phyloP scores from a whole-genome alignment of 2,113 vertebrate species.

The Chamaea fasciata region DNA sequence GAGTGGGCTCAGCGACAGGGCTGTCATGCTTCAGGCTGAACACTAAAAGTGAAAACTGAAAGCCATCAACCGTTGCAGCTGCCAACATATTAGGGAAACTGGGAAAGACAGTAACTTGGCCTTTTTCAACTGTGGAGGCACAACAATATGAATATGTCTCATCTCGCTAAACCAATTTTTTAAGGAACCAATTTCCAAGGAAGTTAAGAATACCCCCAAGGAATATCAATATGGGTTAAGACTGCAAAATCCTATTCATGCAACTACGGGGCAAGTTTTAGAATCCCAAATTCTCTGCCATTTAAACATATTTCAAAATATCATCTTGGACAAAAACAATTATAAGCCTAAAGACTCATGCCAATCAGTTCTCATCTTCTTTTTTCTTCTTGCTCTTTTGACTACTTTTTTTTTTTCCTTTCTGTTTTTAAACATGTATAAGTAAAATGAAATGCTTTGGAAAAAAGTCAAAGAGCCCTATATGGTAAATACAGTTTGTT shows the following conservation, averaged over 20 bases:
- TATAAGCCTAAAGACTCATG: not conserved
- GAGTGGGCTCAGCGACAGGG: not conserved
- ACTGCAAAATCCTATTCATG: not conserved
- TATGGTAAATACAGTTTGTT: not conserved
- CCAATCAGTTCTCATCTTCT: not conserved
- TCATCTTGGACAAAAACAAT: not conserved
- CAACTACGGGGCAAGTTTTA: not conserved
- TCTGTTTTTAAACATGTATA: not conserved
- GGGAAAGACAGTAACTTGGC: not conserved
- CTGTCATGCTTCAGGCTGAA: not conserved
- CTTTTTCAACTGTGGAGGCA: not conserved
- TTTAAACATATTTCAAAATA: not conserved
- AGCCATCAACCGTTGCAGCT: not conserved
- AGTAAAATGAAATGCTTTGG: not conserved
- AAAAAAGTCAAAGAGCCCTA: not conserved
- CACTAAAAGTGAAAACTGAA: constrained; percentile 32
- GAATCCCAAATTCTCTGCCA: not conserved
- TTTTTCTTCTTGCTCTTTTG: not conserved
- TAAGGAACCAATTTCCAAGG: not conserved
- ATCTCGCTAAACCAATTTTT: not conserved
- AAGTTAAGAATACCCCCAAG: not conserved
- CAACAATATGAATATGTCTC: fast-evolving
- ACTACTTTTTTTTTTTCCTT: not conserved
- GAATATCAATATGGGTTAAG: not conserved
- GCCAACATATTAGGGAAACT: not conserved